phyloP scores from a whole-genome alignment of 2,888 invertebrate genomes.

The Eudemis profundana region DNA sequence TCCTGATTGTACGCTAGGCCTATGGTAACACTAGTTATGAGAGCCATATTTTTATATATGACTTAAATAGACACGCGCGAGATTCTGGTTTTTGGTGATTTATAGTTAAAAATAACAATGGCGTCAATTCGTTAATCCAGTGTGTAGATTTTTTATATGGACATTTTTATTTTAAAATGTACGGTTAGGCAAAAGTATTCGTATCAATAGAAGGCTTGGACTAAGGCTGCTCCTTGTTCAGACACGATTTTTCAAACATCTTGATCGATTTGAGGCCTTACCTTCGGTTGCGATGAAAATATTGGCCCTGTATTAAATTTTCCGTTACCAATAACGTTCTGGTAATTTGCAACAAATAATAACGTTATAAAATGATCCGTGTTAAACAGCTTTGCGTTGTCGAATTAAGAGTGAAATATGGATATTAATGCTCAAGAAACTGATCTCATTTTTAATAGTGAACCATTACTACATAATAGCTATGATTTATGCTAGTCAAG shows the following conservation, averaged over 20 bases:
- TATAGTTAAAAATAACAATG: background rate
- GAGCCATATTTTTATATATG: constrained; percentile 21
- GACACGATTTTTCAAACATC: no score
- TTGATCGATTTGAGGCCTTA: background rate
- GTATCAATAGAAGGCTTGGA: no score
- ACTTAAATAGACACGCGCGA: constrained; percentile 1
- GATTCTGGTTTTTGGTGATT: constrained; percentile 7
- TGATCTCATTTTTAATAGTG: background rate
- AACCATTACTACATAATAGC: background rate
- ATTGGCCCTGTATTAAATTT: no score
- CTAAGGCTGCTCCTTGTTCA: background rate
- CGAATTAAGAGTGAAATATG: background rate
- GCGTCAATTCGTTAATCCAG: no score
- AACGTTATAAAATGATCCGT: background rate
- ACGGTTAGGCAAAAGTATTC: no score
- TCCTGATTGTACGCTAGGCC: no score
- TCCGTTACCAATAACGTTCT: no score
- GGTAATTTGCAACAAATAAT: no score
- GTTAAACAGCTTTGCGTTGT: background rate
- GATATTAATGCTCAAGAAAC: background rate
- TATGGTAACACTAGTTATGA: no score
- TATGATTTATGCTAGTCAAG: background rate
- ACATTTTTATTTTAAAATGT: no score
- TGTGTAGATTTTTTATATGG: no score
- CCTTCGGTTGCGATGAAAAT: background rate